Evolutionary conservation across 2,888 invertebrate species (phyloP), one percentile per base, ranked within the genome.

Genomic region (Thereva nobilitata): DNA sequence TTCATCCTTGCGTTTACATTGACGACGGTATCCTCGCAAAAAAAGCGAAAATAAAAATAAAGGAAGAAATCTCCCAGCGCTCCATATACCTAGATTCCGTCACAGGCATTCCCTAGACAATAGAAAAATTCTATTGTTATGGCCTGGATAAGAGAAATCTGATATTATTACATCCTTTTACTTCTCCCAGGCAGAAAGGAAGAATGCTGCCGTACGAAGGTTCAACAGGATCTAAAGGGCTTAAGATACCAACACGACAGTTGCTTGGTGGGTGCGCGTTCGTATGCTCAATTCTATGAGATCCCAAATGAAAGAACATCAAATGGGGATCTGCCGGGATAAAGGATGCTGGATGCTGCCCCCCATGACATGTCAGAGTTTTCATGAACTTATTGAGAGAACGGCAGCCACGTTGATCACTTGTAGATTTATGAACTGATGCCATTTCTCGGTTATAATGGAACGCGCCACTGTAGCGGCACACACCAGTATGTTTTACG

Each of bases 101-200:
- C 44, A 23, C 56, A 56, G 41, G 44, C 41, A 44, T 42, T 47
- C 56, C 56, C 56, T 56, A 56, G 56, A 56, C 56, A 56, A 56
- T 56, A 34, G 44, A 23, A 44, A 56, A 44, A 56, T 56, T 56
- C 56, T 56, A 56, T 56, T 56, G 56, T 56, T 56, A 56, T 56
- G 56, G 56, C 8, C 44, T 23, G 56, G 56, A 56, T 56, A 56
- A 56, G 56, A 56, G 56, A 56, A 56, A 56, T 56, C 56, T 56
- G 56, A 56, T 56, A 56, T 56, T 56, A 56, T 56, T 56, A 56
- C 44, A 56, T 44, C 56, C 56, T 56, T 56, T 56, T 56, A 56
- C 56, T 35, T 56, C 44, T 56, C 35, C 56, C 35, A 56, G 23
- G 56, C 56, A 38, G 34, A 23, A 56, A 56, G 9, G 56, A 56